phyloP scores from a whole-genome alignment of 2,888 invertebrate genomes.

The Iselma pallidipennis region DNA sequence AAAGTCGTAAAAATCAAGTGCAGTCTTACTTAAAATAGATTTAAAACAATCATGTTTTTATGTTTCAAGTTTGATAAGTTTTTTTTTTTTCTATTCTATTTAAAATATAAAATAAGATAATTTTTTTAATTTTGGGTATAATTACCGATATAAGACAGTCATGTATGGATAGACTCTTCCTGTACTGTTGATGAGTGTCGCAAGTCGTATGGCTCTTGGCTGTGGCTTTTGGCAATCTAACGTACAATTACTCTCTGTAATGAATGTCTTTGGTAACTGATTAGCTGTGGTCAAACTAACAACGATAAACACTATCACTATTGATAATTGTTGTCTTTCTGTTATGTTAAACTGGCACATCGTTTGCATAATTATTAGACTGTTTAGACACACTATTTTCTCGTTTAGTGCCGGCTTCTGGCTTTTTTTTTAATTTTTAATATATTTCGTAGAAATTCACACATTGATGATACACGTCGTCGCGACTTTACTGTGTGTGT shows the following conservation, averaged over 20 bases:
- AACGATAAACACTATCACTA: neutral
- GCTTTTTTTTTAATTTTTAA: no score
- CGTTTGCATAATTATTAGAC: neutral
- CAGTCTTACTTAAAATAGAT: neutral
- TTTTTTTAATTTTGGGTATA: neutral
- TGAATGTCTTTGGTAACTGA: neutral
- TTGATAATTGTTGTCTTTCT: neutral
- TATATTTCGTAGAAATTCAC: no score
- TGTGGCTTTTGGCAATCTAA: constrained; percentile 9
- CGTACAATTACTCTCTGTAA: neutral
- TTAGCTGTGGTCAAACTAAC: neutral
- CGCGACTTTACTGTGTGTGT: constrained; percentile 6
- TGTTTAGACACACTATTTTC: neutral
- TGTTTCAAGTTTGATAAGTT: neutral
- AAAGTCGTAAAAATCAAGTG: constrained; percentile 5
- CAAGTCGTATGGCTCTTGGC: constrained; percentile 7
- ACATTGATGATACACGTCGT: no score
- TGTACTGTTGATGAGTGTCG: neutral
- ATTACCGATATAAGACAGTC: constrained; percentile 15
- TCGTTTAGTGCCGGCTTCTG: neutral
- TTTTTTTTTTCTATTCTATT: neutral
- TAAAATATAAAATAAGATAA: no score
- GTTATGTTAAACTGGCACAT: neutral
- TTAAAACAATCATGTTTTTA: neutral
- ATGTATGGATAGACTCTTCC: constrained; percentile 7